Percentiles rank a stretch among this genome's conserved stretches.
Evolutionary conservation across 2,888 invertebrate species (phyloP).

Genomic region (Capitulum mitella): DNA sequence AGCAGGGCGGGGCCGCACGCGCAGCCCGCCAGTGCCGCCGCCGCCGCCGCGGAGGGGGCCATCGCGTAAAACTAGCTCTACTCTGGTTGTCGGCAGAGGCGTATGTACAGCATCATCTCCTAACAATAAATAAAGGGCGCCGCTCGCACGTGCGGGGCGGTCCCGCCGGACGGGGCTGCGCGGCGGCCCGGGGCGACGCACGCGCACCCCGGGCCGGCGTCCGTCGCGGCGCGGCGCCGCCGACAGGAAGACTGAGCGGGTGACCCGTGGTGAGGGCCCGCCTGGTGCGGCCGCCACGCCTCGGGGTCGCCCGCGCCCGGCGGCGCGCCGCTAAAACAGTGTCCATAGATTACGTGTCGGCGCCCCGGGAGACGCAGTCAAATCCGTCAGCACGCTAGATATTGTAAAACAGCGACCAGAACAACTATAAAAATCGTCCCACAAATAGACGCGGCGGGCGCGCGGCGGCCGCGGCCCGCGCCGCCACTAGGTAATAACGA

Average conservation of each 20-base stretch:
- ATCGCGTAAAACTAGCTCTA: background rate
- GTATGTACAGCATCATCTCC: slow-evolving; percentile 6
- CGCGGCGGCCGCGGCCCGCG: background rate
- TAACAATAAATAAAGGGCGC: slow-evolving; percentile 19
- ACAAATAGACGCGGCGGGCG: background rate
- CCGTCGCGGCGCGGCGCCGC: background rate
- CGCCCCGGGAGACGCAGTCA: too few relatives aligned
- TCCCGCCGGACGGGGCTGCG: background rate
- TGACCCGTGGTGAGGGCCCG: too few relatives aligned
- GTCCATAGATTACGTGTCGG: too few relatives aligned
- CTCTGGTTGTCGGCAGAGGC: background rate
- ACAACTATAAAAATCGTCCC: background rate
- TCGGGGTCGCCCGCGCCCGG: too few relatives aligned
- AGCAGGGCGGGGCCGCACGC: background rate
- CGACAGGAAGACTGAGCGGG: background rate
- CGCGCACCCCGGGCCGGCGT: background rate
- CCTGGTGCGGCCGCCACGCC: too few relatives aligned
- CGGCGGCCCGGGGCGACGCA: background rate
- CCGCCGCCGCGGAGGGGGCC: slow-evolving; percentile 10
- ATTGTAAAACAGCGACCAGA: background rate
- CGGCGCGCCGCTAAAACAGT: too few relatives aligned
- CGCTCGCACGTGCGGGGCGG: too few relatives aligned
- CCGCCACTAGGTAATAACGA: too few relatives aligned
- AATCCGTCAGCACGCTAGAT: background rate
- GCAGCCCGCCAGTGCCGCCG: too few relatives aligned